Base-by-base conservation (phyloP, 1,140 invertebrate species). In the Bradysia coprophila region DNA sequence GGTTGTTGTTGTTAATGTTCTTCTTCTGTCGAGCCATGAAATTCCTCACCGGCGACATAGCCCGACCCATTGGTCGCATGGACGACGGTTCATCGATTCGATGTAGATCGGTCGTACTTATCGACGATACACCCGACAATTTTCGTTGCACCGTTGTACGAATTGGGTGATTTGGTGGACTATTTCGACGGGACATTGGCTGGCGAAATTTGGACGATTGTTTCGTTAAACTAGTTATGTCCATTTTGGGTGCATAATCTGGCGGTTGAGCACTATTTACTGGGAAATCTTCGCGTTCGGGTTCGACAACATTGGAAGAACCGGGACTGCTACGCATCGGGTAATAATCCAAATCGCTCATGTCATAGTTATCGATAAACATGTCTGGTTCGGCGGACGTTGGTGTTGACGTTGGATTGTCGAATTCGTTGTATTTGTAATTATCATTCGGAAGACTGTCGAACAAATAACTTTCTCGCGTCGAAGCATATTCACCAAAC, bases 271-370 rank as follows among this genome's bases (percentile, higher is more conserved):
- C 54, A 38, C 52, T 54, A 41, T 59, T 59, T 19, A 61, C 57
- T n/a, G 57, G 55, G 42, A 61, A 61, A 41, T 61, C 58, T 43
- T 60, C 57, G 31, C 55, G 51, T 34, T 60, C 57, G 43, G 49
- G 52, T 34, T 56, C 53, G 42, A 59, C 55, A 42, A 59, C 59
- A 38, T 58, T 59, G 11, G 44, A 52, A 11, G 59, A 49, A 32
- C 58, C 55, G n/a, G 52, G 51, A 43, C 56, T 58, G 42, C 51
- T 60, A 15, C 57, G 56, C 34, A 56, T 58, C 23, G 51, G 49
- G 49, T 51, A 54, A 32, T 53, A 41, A 31, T 38, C 43, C 13
- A 45, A 8, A 28, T 45, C 43, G 19, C 28, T 45, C 18, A 20
- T 31, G 3, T 9, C 13, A 20, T 39, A 22, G 15, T 28, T 41